Evolutionary conservation across 1,140 invertebrate genomes (phyloP), one percentile per base, ranked within the genome.

Genomic region (Dufourea novaeangliae): DNA sequence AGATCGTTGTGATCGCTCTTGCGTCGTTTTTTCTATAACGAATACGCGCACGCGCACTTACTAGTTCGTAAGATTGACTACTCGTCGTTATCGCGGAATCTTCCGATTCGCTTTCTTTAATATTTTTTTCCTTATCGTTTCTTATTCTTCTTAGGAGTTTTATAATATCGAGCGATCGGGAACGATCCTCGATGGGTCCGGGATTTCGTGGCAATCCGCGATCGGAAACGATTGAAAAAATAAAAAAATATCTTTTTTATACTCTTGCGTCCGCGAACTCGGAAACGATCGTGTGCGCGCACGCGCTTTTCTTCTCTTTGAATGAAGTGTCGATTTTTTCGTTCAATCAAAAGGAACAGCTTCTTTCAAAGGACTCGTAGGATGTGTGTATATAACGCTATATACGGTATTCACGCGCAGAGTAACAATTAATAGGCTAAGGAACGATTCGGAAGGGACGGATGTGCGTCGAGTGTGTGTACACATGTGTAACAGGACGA

Each of bases 401-500:
- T 22, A 52, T 52, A n/a, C 46, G n/a, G 25, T 52, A 64, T 64
- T 64, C 61, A n/a, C 71, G 50, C 50, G 27, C 29, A 37, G 6
- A 34, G 29, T 67, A 59, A 75, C n/a, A 12, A 20, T 27, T 70
- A 59, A 70, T 68, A 68, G 39, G 1, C 1, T 68, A 75, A 69
- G 34, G 27, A 22, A 32, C 41, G 25, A 10, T 68, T 27, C 7
- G 37, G 29, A 14, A 56, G 29, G 29, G 39, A 56, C 27, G 34
- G 39, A 50, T 22, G 12, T 39, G 20, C 37, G 46, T 66, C 44
- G 46, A 54, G 54, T n/a, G 27, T 27, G n/a, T n/a, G n/a, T n/a
- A n/a, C n/a, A 17, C 52, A 20, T 25, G 14, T 20, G 14, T 0
- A 2, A 54, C 14, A 12, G 29, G 14, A 10, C 25, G 17, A 69